phyloP scores from a whole-genome alignment of 30 jellyfish, hydroid and myxozoan species.

The Turritopsis dohrnii region DNA sequence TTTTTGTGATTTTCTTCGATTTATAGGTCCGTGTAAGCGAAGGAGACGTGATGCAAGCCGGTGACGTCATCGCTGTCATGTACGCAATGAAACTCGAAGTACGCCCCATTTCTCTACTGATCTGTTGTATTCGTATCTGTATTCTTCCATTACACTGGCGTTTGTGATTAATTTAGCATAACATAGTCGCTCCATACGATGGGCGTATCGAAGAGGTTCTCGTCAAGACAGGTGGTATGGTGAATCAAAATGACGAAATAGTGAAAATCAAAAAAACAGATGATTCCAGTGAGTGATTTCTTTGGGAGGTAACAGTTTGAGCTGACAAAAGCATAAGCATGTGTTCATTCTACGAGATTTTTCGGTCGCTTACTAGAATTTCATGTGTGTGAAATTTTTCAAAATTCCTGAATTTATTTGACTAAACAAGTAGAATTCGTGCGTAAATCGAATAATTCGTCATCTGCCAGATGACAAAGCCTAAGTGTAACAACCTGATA shows the following conservation, averaged over 20 bases:
- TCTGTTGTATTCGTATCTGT: not conserved
- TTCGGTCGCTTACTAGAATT: too few relatives aligned
- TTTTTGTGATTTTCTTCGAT: not conserved
- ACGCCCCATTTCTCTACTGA: not conserved
- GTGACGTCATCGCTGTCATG: constrained; percentile 61
- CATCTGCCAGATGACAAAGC: too few relatives aligned
- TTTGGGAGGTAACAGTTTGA: too few relatives aligned
- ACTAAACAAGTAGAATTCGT: too few relatives aligned
- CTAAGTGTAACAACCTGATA: too few relatives aligned
- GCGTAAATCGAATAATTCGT: too few relatives aligned
- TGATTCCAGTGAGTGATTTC: not conserved
- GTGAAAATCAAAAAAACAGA: constrained; percentile 35
- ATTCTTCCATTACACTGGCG: too few relatives aligned
- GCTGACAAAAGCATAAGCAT: too few relatives aligned
- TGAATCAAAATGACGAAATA: constrained; percentile 63
- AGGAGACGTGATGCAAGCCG: constrained; percentile 68
- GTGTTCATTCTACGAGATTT: too few relatives aligned
- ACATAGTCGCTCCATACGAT: constrained; percentile 59
- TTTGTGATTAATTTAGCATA: constrained; percentile 41
- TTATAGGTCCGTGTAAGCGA: constrained; percentile 64
- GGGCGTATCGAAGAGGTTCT: constrained; percentile 56
- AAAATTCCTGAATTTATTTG: too few relatives aligned
- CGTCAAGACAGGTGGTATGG: constrained; percentile 70
- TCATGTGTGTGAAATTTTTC: too few relatives aligned
- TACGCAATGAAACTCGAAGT: constrained; percentile 94